Evolutionary conservation across 2,888 invertebrate species (phyloP).

Genomic region (Myopa tessellatipennis): DNA sequence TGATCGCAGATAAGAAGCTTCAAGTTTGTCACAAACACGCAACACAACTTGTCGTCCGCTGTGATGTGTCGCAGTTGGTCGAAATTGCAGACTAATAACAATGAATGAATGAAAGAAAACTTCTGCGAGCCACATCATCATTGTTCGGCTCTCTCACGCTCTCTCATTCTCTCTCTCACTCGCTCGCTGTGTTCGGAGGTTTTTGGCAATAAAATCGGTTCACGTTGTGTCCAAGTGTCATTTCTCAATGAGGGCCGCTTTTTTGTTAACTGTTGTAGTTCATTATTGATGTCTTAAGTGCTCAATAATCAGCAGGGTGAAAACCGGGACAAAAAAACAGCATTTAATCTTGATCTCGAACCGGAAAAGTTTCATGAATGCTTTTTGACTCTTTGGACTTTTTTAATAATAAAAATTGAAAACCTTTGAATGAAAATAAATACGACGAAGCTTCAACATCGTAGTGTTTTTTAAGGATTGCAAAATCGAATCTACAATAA

Average conservation of each 20-base stretch:
- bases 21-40: conserved; percentile 36
- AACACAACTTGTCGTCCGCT: conserved; percentile 24
- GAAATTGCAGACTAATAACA: conserved; percentile 24
- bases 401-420: too few relatives aligned
- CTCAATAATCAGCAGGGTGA: background rate
- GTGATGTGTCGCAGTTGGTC: conserved; percentile 10
- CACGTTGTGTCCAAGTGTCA: conserved; percentile 21
- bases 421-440: too few relatives aligned
- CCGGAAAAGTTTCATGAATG: background rate
- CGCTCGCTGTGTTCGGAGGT: background rate
- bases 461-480: too few relatives aligned
- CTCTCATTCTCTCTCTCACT: background rate
- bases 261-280: background rate
- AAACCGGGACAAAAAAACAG: background rate
- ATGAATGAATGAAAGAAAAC: background rate
- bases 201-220: conserved; percentile 8
- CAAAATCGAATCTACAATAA: too few relatives aligned
- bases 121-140: background rate
- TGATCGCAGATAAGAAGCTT: conserved; percentile 26
- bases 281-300: conserved; percentile 23
- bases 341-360: conserved; percentile 2
- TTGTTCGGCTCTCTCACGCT: background rate
- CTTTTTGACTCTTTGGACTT: too few relatives aligned
- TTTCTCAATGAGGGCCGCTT: background rate
- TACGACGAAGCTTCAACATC: too few relatives aligned